phyloP scores from a whole-genome alignment of 2,113 vertebrate genomes.

The Bos taurus region DNA sequence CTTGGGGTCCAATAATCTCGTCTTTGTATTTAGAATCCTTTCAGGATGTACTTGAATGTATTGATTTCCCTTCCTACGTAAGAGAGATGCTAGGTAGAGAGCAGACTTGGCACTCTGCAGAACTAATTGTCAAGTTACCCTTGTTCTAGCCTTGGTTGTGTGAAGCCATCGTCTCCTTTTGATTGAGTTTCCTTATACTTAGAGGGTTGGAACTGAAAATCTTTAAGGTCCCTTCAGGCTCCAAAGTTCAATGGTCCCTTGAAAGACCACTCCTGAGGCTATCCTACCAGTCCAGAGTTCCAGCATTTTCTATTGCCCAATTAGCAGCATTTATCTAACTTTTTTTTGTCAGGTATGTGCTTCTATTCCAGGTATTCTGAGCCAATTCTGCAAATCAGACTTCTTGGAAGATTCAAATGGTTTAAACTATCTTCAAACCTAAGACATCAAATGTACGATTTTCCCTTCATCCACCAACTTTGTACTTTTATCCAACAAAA shows the following conservation, averaged over 20 bases:
- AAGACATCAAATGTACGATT: constrained; percentile 58
- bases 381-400: constrained; percentile 59
- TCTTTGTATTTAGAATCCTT: not conserved
- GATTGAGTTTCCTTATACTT: not conserved
- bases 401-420: constrained; percentile 59
- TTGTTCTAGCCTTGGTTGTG: not conserved
- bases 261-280: not conserved
- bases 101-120: not conserved
- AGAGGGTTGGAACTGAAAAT: not conserved
- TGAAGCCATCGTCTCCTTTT: not conserved
- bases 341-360: constrained; percentile 1
- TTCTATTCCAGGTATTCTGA: constrained; percentile 36
- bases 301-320: constrained; percentile 7
- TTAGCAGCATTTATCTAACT: constrained; percentile 43
- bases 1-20: not conserved
- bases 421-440: constrained; percentile 66
- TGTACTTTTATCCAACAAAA: constrained; percentile 49
- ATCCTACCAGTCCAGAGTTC: not conserved
- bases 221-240: not conserved
- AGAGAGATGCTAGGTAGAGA: not conserved
- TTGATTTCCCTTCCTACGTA: not conserved
- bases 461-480: constrained; percentile 67
- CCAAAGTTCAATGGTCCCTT: not conserved
- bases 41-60: not conserved
- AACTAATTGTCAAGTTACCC: not conserved